phyloP scores from a whole-genome alignment of 2,113 vertebrate species.

The Stigmatopora argus region DNA sequence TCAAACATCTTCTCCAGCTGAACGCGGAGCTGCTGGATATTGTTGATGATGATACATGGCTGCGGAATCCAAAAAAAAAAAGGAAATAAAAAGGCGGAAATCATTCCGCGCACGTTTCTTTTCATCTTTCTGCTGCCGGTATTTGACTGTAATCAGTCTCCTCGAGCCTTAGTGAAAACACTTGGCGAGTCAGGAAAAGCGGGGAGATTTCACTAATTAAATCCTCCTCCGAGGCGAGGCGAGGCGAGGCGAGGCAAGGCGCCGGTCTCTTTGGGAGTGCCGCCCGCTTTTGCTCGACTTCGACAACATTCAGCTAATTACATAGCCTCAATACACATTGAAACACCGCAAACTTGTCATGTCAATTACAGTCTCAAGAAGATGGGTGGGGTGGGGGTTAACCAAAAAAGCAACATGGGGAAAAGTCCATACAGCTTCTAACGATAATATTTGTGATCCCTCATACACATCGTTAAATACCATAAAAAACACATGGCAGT shows the following conservation, averaged over 20 bases:
- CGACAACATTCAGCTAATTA: slow-evolving; percentile 57
- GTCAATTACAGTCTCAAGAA: slow-evolving; percentile 12
- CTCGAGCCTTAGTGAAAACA: slow-evolving; percentile 33
- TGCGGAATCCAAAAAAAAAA: slow-evolving; percentile 38
- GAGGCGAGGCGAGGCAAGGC: background rate
- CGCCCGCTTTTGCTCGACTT: slow-evolving; percentile 24
- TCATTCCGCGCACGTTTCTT: slow-evolving; percentile 16
- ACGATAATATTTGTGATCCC: background rate
- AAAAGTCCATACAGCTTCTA: background rate
- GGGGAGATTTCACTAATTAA: slow-evolving; percentile 40
- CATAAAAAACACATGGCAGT: too few species aligned
- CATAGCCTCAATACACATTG: slow-evolving; percentile 44
- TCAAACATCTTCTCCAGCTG: slow-evolving; percentile 98
- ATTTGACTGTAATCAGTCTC: slow-evolving; percentile 44
- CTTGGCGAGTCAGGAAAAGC: slow-evolving; percentile 29
- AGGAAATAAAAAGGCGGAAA: slow-evolving; percentile 10
- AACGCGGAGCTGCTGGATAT: slow-evolving; percentile 93
- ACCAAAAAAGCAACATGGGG: slow-evolving; percentile 17
- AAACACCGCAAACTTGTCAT: slow-evolving; percentile 32
- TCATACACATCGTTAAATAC: background rate
- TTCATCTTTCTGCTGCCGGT: slow-evolving; percentile 12
- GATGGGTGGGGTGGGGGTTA: slow-evolving; percentile 15
- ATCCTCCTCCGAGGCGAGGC: slow-evolving; percentile 20
- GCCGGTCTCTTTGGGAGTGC: slow-evolving; percentile 36
- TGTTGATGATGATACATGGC: slow-evolving; percentile 98